phyloP scores from a whole-genome alignment of 1,140 invertebrate genomes.

The Scaptomyza graminum region DNA sequence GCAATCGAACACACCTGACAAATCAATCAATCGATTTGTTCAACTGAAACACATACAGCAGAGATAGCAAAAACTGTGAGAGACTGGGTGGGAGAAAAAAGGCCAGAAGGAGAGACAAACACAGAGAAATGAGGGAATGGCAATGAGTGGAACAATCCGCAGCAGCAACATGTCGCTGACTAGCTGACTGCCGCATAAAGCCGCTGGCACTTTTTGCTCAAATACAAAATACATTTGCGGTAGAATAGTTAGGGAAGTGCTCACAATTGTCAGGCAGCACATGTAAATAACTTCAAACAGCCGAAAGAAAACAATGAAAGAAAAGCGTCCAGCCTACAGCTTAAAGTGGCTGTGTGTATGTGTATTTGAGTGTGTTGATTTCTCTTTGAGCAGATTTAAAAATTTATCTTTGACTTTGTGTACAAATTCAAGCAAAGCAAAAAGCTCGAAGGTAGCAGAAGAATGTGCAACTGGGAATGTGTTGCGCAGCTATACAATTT shows the following conservation, averaged over 20 bases:
- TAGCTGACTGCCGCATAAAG: conserved; percentile 60
- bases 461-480: conserved; percentile 24
- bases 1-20: conserved; percentile 77
- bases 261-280: conserved; percentile 61
- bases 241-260: conserved; percentile 2
- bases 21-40: conserved; percentile 82
- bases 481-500: not conserved
- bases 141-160: conserved; percentile 55
- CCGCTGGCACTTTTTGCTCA: conserved; percentile 48
- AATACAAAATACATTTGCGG: conserved; percentile 2
- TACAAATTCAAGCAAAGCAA: conserved; percentile 11
- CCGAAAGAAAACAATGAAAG: conserved; percentile 40
- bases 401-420: conserved; percentile 39
- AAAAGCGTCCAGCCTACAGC: conserved; percentile 40
- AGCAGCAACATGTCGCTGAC: conserved; percentile 69
- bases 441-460: conserved; percentile 21
- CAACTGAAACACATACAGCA: conserved; percentile 61
- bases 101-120: not conserved
- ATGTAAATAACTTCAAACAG: conserved; percentile 72
- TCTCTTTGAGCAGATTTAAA: conserved; percentile 25
- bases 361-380: conserved; percentile 23
- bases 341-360: conserved; percentile 17
- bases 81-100: not conserved
- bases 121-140: conserved; percentile 6
- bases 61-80: conserved; percentile 15